Conservation (phyloP, 2,888 invertebrate species). For the Allophyes oxyacanthae region DNA sequence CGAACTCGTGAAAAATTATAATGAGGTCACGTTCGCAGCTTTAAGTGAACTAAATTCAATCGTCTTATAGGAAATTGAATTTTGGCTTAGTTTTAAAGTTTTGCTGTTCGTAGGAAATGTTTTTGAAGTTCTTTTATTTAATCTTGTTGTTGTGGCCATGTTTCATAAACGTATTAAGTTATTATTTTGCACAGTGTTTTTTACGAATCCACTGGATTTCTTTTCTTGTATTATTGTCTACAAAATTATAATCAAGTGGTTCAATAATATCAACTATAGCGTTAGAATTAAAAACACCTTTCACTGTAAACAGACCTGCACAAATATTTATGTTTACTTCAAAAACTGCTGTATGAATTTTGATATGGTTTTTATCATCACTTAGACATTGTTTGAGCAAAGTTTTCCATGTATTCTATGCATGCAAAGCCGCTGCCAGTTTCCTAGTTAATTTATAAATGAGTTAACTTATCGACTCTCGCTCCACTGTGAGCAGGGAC, state of each 20-base stretch:
- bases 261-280: too few relatives aligned
- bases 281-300: too few relatives aligned
- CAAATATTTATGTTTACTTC: too few relatives aligned
- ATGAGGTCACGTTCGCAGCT: slow-evolving; percentile 48
- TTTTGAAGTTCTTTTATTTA: slow-evolving; percentile 24
- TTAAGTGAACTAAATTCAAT: slow-evolving; percentile 53
- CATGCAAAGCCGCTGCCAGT: neutral
- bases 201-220: too few relatives aligned
- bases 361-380: too few relatives aligned
- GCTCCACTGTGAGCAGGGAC: slow-evolving; percentile 48
- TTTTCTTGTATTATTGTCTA: too few relatives aligned
- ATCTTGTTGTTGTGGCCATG: slow-evolving; percentile 9
- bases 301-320: too few relatives aligned
- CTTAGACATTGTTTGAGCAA: slow-evolving; percentile 1
- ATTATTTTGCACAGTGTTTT: neutral
- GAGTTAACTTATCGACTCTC: slow-evolving; percentile 40
- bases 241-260: too few relatives aligned
- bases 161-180: neutral
- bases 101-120: slow-evolving; percentile 6
- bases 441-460: slow-evolving; percentile 35
- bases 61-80: slow-evolving; percentile 40
- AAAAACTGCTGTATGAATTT: neutral
- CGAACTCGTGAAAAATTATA: slow-evolving; percentile 41
- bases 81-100: slow-evolving; percentile 37
- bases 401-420: slow-evolving; percentile 6